A percentile compares a stretch with the other conserved stretches of the same genome.
Conservation (phyloP, 2,113 vertebrate species). For the Podarcis muralis region DNA sequence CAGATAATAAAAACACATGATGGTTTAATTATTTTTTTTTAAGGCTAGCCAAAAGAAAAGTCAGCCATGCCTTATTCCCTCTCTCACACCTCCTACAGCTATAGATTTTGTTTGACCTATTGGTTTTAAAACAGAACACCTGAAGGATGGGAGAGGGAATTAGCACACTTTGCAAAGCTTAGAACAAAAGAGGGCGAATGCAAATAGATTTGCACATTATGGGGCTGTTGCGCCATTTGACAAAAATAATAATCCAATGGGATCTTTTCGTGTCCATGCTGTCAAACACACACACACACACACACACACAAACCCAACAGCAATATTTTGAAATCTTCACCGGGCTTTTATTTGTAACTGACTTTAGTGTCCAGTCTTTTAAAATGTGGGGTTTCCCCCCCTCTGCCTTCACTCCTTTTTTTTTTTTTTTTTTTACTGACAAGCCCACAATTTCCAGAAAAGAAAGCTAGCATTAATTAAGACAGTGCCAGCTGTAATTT, state of each 20-base stretch:
- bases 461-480: conserved; percentile 99
- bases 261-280: conserved; percentile 78
- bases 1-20: not conserved
- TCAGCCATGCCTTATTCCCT: conserved; percentile 62
- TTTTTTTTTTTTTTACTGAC: conserved; percentile 90
- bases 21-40: not conserved
- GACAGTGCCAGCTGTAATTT: conserved; percentile 99
- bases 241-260: conserved; percentile 74
- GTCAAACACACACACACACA: conserved; percentile 61
- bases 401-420: conserved; percentile 68
- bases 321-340: conserved; percentile 83
- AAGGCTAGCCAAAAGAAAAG: not conserved
- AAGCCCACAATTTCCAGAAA: conserved; percentile 98
- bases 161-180: conserved; percentile 61
- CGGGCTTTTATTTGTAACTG: conserved; percentile 80
- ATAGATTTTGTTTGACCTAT: conserved; percentile 81
- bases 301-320: conserved; percentile 65
- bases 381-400: conserved; percentile 69
- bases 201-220: conserved; percentile 78
- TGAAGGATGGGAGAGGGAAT: conserved; percentile 42
- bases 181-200: conserved; percentile 77
- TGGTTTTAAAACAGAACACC: conserved; percentile 77
- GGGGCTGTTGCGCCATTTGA: conserved; percentile 78
- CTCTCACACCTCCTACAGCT: conserved; percentile 58
- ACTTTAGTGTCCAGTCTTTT: conserved; percentile 85